Conservation (phyloP, 2,113 vertebrate genomes). For the Myrmecobius fasciatus region DNA sequence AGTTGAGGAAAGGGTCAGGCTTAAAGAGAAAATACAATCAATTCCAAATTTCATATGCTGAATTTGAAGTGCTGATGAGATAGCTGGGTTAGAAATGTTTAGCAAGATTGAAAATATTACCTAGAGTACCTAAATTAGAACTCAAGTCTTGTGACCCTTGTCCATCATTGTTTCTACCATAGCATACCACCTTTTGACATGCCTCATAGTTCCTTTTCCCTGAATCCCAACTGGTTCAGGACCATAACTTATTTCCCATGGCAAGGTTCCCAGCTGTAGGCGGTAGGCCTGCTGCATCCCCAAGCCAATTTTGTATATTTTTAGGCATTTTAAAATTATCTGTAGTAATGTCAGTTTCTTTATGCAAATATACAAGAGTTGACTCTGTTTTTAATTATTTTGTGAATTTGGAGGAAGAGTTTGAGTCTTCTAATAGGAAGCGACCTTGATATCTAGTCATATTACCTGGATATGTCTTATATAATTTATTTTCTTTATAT, state of each 20-base stretch:
- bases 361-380: background rate
- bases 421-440: constrained; percentile 45
- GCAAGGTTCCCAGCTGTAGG: background rate
- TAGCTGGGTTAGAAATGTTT: background rate
- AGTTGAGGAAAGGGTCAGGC: background rate
- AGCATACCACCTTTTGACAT: background rate
- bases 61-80: background rate
- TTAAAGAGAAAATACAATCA: background rate
- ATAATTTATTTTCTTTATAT: background rate
- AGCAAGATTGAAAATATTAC: background rate
- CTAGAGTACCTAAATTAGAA: background rate
- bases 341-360: constrained; percentile 46
- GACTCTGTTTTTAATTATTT: constrained; percentile 26
- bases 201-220: background rate
- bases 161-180: background rate
- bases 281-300: background rate
- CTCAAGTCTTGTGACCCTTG: background rate
- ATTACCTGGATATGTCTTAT: background rate
- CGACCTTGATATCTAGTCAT: background rate
- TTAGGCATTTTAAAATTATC: constrained; percentile 4
- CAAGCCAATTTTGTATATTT: constrained; percentile 1
- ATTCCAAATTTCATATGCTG: background rate
- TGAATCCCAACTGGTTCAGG: background rate
- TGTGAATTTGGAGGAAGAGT: constrained; percentile 51
- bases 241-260: background rate